Evolutionary conservation across 2,113 vertebrate genomes (phyloP).

Genomic region (Pedetes capensis): DNA sequence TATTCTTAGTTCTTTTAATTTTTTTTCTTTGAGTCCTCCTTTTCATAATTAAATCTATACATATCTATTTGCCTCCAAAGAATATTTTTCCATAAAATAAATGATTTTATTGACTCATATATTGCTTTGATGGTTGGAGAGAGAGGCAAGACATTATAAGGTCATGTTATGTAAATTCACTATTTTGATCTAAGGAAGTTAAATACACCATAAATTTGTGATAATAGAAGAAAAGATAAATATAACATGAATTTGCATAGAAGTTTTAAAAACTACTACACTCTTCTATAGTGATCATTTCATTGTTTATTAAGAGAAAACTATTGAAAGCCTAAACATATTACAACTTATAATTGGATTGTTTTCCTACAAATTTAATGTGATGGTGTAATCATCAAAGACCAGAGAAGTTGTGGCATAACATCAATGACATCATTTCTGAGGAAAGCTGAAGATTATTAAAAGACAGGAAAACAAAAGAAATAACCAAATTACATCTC

Average conservation of each 20-base stretch:
- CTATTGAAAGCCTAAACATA: not conserved
- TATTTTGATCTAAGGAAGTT: not conserved
- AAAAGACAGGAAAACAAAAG: too few relatives aligned
- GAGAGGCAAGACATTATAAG: not conserved
- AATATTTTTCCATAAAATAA: not conserved
- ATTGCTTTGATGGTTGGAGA: not conserved
- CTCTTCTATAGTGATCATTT: not conserved
- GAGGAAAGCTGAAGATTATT: too few relatives aligned
- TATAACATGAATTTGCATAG: not conserved
- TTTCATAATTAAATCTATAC: not conserved
- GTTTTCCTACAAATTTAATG: not conserved
- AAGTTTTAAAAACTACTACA: not conserved
- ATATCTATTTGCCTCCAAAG: not conserved
- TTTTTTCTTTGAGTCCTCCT: not conserved
- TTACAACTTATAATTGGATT: not conserved
- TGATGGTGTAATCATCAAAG: too few relatives aligned
- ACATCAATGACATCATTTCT: too few relatives aligned
- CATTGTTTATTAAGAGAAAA: not conserved
- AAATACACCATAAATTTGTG: not conserved
- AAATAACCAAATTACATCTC: too few relatives aligned
- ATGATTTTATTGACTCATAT: not conserved
- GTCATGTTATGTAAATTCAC: not conserved
- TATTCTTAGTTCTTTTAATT: not conserved
- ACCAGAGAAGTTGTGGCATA: too few relatives aligned
- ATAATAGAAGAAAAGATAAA: not conserved